A percentile compares a stretch with the other conserved stretches of the same genome.
Evolutionary conservation across 1,140 invertebrate species (phyloP).

Genomic region (Papilio aristodemus): DNA sequence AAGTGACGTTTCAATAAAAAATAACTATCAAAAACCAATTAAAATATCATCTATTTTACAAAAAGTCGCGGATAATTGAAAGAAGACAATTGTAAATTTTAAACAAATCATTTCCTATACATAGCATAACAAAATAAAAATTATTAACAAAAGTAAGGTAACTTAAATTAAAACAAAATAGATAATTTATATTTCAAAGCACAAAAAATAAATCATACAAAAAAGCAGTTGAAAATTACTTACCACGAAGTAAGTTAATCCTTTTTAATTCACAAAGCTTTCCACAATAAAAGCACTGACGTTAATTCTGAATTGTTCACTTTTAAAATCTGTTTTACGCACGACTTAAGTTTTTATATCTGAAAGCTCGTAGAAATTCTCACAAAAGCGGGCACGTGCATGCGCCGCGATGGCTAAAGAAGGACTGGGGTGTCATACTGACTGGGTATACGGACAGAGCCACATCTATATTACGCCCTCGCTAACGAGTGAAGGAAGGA

Average conservation of each 20-base stretch:
- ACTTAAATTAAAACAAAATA: no score
- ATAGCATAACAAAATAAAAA: no score
- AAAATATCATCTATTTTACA: no score
- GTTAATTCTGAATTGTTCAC: conserved; percentile 10
- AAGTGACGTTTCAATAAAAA: no score
- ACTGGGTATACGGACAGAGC: neutral
- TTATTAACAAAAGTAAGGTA: no score
- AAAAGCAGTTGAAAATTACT: neutral
- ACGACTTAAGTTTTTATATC: conserved; percentile 29
- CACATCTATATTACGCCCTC: conserved; percentile 30
- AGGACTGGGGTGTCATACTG: conserved; percentile 26
- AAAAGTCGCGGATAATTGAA: no score
- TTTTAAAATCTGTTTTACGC: conserved; percentile 17
- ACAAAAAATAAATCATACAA: no score
- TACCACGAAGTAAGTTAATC: conserved; percentile 9
- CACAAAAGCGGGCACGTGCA: conserved; percentile 1
- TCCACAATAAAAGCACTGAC: conserved; percentile 1
- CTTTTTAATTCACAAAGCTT: conserved; percentile 13
- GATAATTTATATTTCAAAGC: no score
- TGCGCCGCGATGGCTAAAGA: conserved; percentile 5
- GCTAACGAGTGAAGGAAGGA: conserved; percentile 28
- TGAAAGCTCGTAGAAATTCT: conserved; percentile 8
- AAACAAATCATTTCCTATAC: no score
- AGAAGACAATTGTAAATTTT: no score
- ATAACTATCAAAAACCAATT: no score